phyloP scores from a whole-genome alignment of 2,888 invertebrate genomes.

The Trachelus troglodyta region DNA sequence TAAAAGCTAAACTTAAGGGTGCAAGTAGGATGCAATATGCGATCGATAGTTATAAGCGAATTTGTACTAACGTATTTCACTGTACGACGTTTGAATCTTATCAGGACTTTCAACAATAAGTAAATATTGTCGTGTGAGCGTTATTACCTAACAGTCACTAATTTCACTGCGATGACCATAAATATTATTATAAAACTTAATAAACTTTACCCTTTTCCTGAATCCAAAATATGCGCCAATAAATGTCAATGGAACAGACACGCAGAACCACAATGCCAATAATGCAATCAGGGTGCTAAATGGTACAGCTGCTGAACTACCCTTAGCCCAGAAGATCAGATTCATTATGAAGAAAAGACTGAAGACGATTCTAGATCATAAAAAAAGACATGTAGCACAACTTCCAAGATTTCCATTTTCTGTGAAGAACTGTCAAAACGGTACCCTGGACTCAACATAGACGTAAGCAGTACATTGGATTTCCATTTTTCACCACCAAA shows the following conservation, averaged over 20 bases:
- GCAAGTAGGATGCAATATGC: no score
- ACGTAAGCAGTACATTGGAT: constrained; percentile 95
- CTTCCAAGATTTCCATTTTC: neutral
- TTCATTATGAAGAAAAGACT: constrained; percentile 98
- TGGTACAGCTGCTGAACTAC: constrained; percentile 96
- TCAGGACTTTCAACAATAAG: neutral
- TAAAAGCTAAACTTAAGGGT: no score
- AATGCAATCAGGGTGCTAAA: constrained; percentile 96
- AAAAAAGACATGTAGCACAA: constrained; percentile 29
- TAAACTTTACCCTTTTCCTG: constrained; percentile 83
- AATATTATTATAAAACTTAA: constrained; percentile 12
- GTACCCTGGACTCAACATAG: constrained; percentile 96
- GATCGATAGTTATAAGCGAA: no score
- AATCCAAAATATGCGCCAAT: constrained; percentile 99
- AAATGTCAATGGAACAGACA: constrained; percentile 98
- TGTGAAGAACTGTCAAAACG: neutral
- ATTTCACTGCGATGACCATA: neutral
- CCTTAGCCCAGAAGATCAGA: constrained; percentile 94
- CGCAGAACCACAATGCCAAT: constrained; percentile 95
- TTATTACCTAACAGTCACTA: no score
- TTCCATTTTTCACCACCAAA: constrained; percentile 99
- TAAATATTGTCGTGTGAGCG: neutral
- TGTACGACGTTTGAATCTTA: neutral
- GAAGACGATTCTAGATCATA: constrained; percentile 84
- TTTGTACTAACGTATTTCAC: no score